phyloP scores from a whole-genome alignment of 2,797 vertebrate genomes.

The Enteromius fasciolatus region DNA sequence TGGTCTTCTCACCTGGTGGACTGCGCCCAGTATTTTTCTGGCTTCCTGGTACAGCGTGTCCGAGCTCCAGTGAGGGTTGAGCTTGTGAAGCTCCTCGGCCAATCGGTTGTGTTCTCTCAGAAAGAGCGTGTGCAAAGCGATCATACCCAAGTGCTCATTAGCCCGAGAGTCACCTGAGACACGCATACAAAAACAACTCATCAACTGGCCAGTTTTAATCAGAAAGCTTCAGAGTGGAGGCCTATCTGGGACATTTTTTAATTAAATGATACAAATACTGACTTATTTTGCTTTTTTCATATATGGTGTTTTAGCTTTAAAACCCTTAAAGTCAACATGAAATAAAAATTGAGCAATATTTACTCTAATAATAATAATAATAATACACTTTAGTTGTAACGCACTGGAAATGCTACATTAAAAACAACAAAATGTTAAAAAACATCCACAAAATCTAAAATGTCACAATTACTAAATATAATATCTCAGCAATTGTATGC shows the following conservation, averaged over 20 bases:
- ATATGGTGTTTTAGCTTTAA: background rate
- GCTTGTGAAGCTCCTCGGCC: conserved; percentile 72
- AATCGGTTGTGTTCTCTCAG: conserved; percentile 82
- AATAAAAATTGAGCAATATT: background rate
- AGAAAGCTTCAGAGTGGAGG: background rate
- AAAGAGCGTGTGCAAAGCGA: conserved; percentile 79
- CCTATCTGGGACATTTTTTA: background rate
- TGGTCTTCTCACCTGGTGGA: conserved; percentile 74
- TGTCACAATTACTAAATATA: too few species aligned
- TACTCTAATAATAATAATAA: background rate
- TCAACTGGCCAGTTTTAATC: background rate
- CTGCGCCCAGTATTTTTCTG: conserved; percentile 78
- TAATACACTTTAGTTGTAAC: too few species aligned
- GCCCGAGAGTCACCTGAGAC: conserved; percentile 78
- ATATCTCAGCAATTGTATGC: too few species aligned
- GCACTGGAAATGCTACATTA: too few species aligned
- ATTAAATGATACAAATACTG: background rate
- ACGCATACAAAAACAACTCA: conserved; percentile 6
- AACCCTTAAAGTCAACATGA: background rate
- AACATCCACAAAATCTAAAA: too few species aligned
- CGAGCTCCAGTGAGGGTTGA: conserved; percentile 81
- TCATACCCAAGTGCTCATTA: conserved; percentile 82
- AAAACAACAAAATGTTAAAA: too few species aligned
- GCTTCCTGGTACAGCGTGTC: conserved; percentile 80
- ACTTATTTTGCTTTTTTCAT: background rate